Conservation (phyloP, 2,113 vertebrate species). For the Zonotrichia leucophrys region DNA sequence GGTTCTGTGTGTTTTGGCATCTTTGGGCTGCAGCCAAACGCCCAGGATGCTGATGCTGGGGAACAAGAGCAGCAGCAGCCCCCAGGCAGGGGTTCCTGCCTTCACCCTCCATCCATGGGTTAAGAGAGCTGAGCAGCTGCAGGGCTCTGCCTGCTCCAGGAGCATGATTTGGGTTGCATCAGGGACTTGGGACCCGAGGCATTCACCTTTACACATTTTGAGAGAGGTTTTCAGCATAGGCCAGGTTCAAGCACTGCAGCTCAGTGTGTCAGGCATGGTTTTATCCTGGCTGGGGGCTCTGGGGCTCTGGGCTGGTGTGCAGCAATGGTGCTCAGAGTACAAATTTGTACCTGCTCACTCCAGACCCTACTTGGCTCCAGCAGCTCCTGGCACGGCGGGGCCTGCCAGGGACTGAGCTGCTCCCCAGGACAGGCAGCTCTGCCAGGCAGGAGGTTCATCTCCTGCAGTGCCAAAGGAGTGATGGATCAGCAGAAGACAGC, state of each 20-base stretch:
- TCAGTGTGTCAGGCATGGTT: not conserved
- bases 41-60: not conserved
- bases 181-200: not conserved
- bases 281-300: not conserved
- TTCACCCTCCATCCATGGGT: accelerated
- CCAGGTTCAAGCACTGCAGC: not conserved
- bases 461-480: not conserved
- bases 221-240: not conserved
- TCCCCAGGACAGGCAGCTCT: not conserved
- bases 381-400: accelerated
- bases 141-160: not conserved
- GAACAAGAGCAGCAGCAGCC: not conserved
- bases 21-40: not conserved
- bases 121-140: accelerated
- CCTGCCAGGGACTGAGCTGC: not conserved
- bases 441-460: not conserved
- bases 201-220: not conserved
- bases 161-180: not conserved
- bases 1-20: not conserved
- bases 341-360: not conserved
- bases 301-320: accelerated
- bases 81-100: not conserved
- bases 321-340: not conserved
- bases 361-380: not conserved
- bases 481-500: slow-evolving; percentile 3